Evolutionary conservation across 2,797 vertebrate species (phyloP), one percentile per base, ranked within the genome.

Genomic region (Diplodus sargus): DNA sequence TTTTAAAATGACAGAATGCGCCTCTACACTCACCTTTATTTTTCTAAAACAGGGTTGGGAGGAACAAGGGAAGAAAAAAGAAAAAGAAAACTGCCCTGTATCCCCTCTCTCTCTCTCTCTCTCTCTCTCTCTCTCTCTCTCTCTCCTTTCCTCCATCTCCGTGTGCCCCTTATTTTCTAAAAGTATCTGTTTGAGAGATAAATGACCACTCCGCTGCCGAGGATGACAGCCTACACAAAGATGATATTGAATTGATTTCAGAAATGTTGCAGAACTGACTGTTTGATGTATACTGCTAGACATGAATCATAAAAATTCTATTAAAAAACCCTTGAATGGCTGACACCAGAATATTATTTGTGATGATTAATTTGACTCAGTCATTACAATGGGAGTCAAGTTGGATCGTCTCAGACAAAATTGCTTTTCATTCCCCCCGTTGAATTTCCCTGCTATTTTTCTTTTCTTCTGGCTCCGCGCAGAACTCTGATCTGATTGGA

Each of bases 281-380:
- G 93, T 96, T 96, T 96, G 96, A 97, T 96, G 95, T 96, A 96
- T 95, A 93, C 93, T 87, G 93, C 89, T 84, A 96, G 96, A 95
- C 95, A 96, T 94, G 95, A 96, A 97, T 97, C 96, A 96, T 96
- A 96, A 96, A 97, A 97, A 97, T 97, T 97, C 96, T 97, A 97
- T 98, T 98, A 97, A 96, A 97, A 96, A 95, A 93, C 95, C 95
- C 96, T 95, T 97, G 95, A 96, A 96, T 92, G 92, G 95, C 95
- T 95, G 96, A 97, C 96, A 96, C 96, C 92, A 91, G 96, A 96
- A 96, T 96, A 96, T 98, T 97, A 97, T 97, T 97, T 96, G 92
- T 91, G 90, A 96, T 97, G 97, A 98, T 97, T 97, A 96, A 97
- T 97, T 97, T 96, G 96, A 96, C 96, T 97, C 92, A 91, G 96